These are phyloP conservation scores for Tricholaema leucomelas DNA, from an alignment of 2,113 vertebrate genomes.

Conservation along the genomic window DNA sequence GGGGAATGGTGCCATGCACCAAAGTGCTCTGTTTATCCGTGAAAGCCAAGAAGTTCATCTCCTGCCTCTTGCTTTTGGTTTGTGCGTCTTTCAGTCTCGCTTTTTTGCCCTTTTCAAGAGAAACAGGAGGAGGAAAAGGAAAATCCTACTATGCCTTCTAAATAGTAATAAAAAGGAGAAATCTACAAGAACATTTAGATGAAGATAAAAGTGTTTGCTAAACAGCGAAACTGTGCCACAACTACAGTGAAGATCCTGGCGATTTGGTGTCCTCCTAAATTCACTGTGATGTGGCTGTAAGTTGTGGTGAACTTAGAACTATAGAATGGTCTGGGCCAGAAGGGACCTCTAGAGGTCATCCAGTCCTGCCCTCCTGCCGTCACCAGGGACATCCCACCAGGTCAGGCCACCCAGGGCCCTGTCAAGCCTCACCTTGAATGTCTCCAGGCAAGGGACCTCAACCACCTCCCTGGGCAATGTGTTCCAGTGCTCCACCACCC, in stretches of 20 bases:
- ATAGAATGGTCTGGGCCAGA: too few species aligned
- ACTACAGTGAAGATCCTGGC: neutral
- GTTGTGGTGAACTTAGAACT: too few species aligned
- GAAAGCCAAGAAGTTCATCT: neutral
- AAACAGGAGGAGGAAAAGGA: neutral
- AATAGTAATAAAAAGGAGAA: neutral
- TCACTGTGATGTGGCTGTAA: neutral
- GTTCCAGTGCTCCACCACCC: too few species aligned
- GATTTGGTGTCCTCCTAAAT: neutral
- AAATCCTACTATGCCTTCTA: neutral
- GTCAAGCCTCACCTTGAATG: too few species aligned
- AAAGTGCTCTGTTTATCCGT: neutral
- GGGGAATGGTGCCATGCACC: neutral
- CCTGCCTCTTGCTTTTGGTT: neutral
- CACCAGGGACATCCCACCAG: too few species aligned
- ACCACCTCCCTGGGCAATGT: too few species aligned
- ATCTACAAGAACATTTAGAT: neutral
- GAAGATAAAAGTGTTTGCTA: neutral
- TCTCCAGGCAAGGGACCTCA: too few species aligned
- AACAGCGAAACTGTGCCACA: neutral
- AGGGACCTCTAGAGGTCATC: too few species aligned
- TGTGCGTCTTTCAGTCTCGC: neutral
- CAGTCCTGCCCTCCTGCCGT: too few species aligned
- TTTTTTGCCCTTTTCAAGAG: neutral
- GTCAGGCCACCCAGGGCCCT: too few species aligned